Conservation (phyloP, 2,113 vertebrate species). For the Sceloporus tristichus region DNA sequence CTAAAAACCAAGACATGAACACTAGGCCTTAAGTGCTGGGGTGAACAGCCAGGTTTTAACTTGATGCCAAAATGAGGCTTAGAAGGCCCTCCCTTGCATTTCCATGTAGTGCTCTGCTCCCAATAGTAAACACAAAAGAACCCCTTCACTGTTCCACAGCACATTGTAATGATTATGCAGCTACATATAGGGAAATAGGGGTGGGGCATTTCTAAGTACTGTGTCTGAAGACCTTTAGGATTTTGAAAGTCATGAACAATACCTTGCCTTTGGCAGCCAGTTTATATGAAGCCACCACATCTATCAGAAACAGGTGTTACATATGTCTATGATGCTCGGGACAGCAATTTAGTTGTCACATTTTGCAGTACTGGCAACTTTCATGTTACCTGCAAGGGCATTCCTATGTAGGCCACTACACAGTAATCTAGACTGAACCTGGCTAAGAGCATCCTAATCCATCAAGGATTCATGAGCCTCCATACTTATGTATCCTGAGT, state of each 20-base stretch:
- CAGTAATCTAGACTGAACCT: not conserved
- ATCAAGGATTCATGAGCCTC: not conserved
- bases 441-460: not conserved
- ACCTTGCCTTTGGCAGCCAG: not conserved
- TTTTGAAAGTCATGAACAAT: not conserved
- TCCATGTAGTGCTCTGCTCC: not conserved
- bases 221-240: not conserved
- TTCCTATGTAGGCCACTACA: too few species aligned
- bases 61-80: not conserved
- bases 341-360: not conserved
- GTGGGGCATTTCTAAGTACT: not conserved
- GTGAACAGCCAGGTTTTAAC: not conserved
- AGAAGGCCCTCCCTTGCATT: not conserved
- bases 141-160: too few species aligned
- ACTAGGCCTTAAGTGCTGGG: not conserved
- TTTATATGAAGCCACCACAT: not conserved
- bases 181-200: not conserved
- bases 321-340: not conserved
- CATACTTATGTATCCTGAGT: not conserved
- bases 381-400: not conserved
- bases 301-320: not conserved
- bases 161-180: not conserved
- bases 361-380: not conserved
- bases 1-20: not conserved
- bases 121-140: not conserved